These are phyloP conservation scores for Platygyra sinensis DNA, from an alignment of 64 coral and sea anemone genomes.

Conservation along the genomic window DNA sequence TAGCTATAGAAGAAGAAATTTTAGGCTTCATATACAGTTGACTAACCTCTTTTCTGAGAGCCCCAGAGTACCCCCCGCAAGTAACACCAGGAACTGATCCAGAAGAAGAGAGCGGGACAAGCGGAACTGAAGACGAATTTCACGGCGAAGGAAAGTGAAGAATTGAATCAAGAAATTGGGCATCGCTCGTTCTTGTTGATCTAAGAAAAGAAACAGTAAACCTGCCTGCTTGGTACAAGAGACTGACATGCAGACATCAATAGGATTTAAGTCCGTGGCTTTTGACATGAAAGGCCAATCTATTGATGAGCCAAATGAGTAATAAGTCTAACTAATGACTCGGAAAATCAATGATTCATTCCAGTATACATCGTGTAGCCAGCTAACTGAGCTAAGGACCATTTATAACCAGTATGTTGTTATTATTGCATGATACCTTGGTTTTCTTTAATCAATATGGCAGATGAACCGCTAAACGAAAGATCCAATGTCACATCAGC, in stretches of 20 bases:
- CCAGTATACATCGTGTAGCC: too few relatives aligned
- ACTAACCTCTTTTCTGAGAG: conserved; percentile 53
- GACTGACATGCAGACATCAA: too few relatives aligned
- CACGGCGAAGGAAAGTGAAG: conserved; percentile 55
- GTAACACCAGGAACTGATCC: conserved; percentile 74
- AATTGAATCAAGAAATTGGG: conserved; percentile 71
- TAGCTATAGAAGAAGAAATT: neutral
- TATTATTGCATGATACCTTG: too few relatives aligned
- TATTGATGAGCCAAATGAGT: too few relatives aligned
- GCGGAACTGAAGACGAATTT: conserved; percentile 77
- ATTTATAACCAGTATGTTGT: too few relatives aligned
- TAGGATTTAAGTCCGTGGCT: too few relatives aligned
- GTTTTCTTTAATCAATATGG: too few relatives aligned
- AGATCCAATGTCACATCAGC: neutral
- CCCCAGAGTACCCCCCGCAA: conserved; percentile 77
- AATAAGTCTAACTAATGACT: too few relatives aligned
- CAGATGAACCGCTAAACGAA: neutral
- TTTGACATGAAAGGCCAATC: too few relatives aligned
- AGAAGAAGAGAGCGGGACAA: conserved; percentile 62
- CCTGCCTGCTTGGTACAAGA: too few relatives aligned
- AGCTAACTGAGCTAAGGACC: too few relatives aligned
- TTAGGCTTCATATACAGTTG: neutral
- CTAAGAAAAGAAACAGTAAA: conserved; percentile 9
- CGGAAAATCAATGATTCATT: too few relatives aligned
- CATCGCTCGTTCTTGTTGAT: conserved; percentile 21